Evolutionary conservation across 2,113 vertebrate genomes (phyloP).

Genomic region (Labeo catla): DNA sequence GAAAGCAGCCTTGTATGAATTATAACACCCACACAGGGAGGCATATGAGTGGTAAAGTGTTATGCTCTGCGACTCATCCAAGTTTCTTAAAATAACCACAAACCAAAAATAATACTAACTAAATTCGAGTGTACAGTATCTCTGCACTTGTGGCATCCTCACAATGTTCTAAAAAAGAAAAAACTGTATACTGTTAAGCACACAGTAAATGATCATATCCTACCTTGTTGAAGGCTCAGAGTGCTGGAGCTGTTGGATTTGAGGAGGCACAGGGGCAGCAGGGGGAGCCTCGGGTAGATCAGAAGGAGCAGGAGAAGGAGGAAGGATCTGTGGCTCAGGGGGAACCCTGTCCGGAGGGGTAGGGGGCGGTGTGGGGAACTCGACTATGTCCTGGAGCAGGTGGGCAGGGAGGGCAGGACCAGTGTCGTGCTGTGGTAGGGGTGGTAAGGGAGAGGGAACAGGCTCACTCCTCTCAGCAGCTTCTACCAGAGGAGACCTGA

Average conservation of each 20-base stretch:
- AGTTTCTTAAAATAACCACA: not conserved
- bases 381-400: constrained; percentile 62
- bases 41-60: not conserved
- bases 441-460: constrained; percentile 54
- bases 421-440: constrained; percentile 52
- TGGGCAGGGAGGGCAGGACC: constrained; percentile 56
- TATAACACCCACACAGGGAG: not conserved
- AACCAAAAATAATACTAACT: not conserved
- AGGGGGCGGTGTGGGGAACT: constrained; percentile 67
- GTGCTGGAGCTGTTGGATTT: constrained; percentile 32
- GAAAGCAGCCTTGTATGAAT: not conserved
- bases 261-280: constrained; percentile 58
- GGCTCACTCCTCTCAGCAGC: constrained; percentile 61
- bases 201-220: not conserved
- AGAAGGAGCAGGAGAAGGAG: constrained; percentile 47
- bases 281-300: constrained; percentile 41
- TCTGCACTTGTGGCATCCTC: not conserved
- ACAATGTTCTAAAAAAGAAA: not conserved
- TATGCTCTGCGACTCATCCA: not conserved
- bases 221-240: constrained; percentile 40
- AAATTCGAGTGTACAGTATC: not conserved
- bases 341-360: constrained; percentile 63
- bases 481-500: constrained; percentile 67
- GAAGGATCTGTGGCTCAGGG: constrained; percentile 31
- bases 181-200: not conserved